Evolutionary conservation across 2,797 vertebrate species (phyloP).

Genomic region (Rallus crepitans): DNA sequence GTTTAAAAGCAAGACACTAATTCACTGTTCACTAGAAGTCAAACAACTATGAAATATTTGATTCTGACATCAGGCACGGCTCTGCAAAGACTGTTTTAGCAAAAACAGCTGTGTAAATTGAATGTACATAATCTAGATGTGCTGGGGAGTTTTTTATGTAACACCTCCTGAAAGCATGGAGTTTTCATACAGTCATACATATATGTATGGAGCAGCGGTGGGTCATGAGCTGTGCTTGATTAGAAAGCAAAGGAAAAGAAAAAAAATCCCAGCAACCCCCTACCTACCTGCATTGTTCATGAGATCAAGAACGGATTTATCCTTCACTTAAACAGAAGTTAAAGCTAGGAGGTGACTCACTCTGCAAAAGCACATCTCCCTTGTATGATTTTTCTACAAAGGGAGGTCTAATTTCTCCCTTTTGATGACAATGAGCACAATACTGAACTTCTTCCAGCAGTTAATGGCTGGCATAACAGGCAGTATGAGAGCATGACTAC

Average conservation of each 20-base stretch:
- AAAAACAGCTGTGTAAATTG: constrained; percentile 27
- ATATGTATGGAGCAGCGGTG: constrained; percentile 48
- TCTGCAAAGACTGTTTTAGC: neutral
- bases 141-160: constrained; percentile 47
- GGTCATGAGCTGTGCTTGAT: constrained; percentile 33
- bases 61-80: neutral
- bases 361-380: constrained; percentile 40
- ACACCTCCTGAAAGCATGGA: constrained; percentile 17
- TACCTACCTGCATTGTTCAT: constrained; percentile 46
- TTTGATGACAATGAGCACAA: constrained; percentile 40
- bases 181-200: constrained; percentile 34
- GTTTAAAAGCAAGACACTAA: neutral
- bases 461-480: constrained; percentile 49
- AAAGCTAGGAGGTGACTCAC: constrained; percentile 62
- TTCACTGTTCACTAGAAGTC: constrained; percentile 2
- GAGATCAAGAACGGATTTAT: constrained; percentile 36
- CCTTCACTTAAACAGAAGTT: constrained; percentile 26
- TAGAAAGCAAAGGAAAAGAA: neutral
- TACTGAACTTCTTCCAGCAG: constrained; percentile 34
- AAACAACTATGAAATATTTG: constrained; percentile 16
- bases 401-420: constrained; percentile 38
- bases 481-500: constrained; percentile 20
- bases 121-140: neutral
- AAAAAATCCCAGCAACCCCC: neutral
- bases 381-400: constrained; percentile 38